Base-by-base conservation (phyloP, 2,888 invertebrate species). In the Amphipyra berbera region DNA sequence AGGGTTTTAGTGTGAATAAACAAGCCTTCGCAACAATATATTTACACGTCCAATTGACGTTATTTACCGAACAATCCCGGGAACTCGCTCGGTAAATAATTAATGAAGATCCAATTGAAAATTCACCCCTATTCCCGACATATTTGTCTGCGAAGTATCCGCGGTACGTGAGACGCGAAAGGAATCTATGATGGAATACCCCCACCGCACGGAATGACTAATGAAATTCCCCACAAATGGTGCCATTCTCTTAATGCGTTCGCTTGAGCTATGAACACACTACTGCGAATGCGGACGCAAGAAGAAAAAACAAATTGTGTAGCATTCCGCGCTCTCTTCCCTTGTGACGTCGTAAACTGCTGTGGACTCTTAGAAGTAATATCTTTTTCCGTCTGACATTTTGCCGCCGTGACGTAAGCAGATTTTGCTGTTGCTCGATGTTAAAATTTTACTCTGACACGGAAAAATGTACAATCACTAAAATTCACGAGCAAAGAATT, bases 211-310 rank as follows among this genome's bases (percentile, higher is more conserved):
- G 82, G 86, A 85, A 87, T 89, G 82, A 86, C 86, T 88, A 89
- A 89, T 89, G 89, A 89, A 89, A 89, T 89, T 89, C 88, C 66
- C 84, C 82, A 69, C 86, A 86, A 88, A 89, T 85, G 85, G 83
- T 79, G 71, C 82, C 79, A 82, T 87, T 87, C 85, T 83, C 83
- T 83, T 86, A 88, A 88, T 85, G 85, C 83, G 83, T 77, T 79
- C 75, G 70, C 76, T 82, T 81, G 79, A 76, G 85, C 77, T 73
- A 79, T 72, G 79, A 73, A 76, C 79, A 82, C 82, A 82, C 76
- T 67, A 83, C 71, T 62, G 68, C 62, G 42, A 70, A 61, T 53
- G 61, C 61, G 68, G 70, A 73, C 68, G 61, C 53, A 21, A 56
- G 30, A 50, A 52, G 58, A 65, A 74, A 73, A 77, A 82, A 81